These are phyloP conservation scores for Hirtodrosophila trivittata DNA, from an alignment of 2,888 invertebrate species.

Conservation along the genomic window DNA sequence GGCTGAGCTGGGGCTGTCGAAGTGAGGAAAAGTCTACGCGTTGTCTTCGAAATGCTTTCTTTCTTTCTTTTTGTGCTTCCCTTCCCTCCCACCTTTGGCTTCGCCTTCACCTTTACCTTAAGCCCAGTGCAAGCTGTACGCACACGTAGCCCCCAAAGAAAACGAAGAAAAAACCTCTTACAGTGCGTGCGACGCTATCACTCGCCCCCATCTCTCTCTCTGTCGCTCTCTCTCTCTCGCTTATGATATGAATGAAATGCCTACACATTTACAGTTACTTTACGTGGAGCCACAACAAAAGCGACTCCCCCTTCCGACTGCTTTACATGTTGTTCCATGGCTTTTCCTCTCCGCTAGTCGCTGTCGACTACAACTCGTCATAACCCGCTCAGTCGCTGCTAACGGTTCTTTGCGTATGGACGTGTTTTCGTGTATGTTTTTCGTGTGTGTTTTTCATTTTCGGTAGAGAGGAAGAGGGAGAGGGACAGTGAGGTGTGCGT, in stretches of 20 bases:
- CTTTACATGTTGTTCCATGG: constrained; percentile 61
- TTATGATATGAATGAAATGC: constrained; percentile 74
- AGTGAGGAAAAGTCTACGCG: constrained; percentile 43
- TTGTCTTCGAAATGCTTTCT: constrained; percentile 67
- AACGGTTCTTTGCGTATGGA: constrained; percentile 84
- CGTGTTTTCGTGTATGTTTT: constrained; percentile 63
- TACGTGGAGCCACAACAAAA: constrained; percentile 44
- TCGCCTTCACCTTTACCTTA: neutral
- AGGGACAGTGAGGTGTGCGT: constrained; percentile 1
- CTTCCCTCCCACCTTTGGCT: constrained; percentile 13
- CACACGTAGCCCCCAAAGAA: constrained; percentile 59
- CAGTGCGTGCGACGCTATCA: constrained; percentile 68
- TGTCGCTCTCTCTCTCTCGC: constrained; percentile 24
- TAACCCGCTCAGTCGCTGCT: constrained; percentile 78
- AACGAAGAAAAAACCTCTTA: constrained; percentile 33
- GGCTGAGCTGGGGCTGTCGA: constrained; percentile 16
- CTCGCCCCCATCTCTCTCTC: constrained; percentile 1
- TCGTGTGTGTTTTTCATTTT: constrained; percentile 21
- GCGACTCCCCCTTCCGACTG: constrained; percentile 48
- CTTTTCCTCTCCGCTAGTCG: constrained; percentile 31
- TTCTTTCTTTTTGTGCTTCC: constrained; percentile 14
- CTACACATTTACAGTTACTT: constrained; percentile 76
- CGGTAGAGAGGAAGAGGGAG: neutral
- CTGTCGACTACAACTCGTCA: constrained; percentile 44
- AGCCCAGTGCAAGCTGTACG: constrained; percentile 34